phyloP scores from a whole-genome alignment of 1,140 invertebrate species.

The Drosophila rhopaloa region DNA sequence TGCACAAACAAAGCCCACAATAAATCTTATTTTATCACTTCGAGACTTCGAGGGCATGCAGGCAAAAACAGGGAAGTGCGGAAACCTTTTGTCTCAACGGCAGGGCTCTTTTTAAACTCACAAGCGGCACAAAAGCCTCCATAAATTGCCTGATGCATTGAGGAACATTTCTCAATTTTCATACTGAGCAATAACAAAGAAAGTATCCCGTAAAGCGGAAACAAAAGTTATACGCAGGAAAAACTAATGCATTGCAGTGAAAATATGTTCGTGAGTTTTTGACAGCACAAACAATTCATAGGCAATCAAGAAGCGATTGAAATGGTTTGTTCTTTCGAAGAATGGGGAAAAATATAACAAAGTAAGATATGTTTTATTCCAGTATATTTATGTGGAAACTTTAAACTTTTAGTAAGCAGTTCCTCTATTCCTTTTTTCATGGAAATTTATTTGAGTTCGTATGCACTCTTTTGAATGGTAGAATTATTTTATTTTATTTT shows the following conservation, averaged over 20 bases:
- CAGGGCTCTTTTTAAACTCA: slow-evolving; percentile 30
- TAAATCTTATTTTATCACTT: slow-evolving; percentile 80
- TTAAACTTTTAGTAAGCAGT: too few relatives aligned
- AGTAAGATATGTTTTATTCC: not conserved
- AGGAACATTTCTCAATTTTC: slow-evolving; percentile 57
- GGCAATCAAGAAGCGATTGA: slow-evolving; percentile 30
- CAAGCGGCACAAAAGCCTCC: slow-evolving; percentile 52
- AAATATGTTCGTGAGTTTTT: not conserved
- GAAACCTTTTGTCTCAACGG: slow-evolving; percentile 53
- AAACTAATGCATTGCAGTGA: slow-evolving; percentile 17
- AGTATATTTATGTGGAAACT: too few relatives aligned
- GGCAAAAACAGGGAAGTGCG: slow-evolving; percentile 15
- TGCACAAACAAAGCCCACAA: slow-evolving; percentile 56
- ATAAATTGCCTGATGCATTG: slow-evolving; percentile 66
- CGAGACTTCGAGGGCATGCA: slow-evolving; percentile 44
- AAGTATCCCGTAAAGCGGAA: slow-evolving; percentile 19
- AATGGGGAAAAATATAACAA: not conserved
- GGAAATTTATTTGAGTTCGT: not conserved
- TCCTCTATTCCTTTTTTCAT: too few relatives aligned
- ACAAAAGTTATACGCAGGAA: slow-evolving; percentile 35
- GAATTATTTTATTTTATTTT: too few relatives aligned
- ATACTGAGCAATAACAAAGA: slow-evolving; percentile 32
- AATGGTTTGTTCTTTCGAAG: too few relatives aligned
- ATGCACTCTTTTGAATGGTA: too few relatives aligned
- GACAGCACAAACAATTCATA: slow-evolving; percentile 14